Conservation (phyloP, 2,888 invertebrate genomes). For the Callyntrura sp. region DNA sequence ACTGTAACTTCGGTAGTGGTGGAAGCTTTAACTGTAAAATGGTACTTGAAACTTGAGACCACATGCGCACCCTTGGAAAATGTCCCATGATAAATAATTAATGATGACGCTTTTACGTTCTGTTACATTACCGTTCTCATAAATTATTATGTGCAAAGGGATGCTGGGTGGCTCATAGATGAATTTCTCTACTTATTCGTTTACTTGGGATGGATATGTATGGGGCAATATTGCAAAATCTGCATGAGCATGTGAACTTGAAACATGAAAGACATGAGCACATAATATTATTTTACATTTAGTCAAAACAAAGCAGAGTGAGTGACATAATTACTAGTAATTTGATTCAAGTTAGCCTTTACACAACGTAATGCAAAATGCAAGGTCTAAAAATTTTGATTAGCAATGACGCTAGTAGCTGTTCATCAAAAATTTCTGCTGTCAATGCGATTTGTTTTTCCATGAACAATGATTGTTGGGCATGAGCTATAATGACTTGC, state of each 20-base stretch:
- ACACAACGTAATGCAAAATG: constrained; percentile 27
- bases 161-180: background rate
- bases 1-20: background rate
- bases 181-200: too few species aligned
- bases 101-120: constrained; percentile 21
- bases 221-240: constrained; percentile 35
- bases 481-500: constrained; percentile 30
- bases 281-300: too few species aligned
- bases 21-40: background rate
- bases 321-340: constrained; percentile 17
- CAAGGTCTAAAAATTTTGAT: constrained; percentile 24
- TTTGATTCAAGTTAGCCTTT: constrained; percentile 33
- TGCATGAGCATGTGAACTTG: constrained; percentile 30
- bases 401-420: background rate
- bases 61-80: constrained; percentile 31
- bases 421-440: background rate
- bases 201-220: too few species aligned
- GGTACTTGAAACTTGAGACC: background rate
- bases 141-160: constrained; percentile 15
- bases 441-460: too few species aligned
- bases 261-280: background rate
- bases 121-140: constrained; percentile 14
- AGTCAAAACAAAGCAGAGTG: background rate
- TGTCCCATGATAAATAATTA: constrained; percentile 52
- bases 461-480: too few species aligned